A percentile compares a stretch with the other conserved stretches of the same genome.
Evolutionary conservation across 2,888 invertebrate species (phyloP).

Genomic region (Automeris io): DNA sequence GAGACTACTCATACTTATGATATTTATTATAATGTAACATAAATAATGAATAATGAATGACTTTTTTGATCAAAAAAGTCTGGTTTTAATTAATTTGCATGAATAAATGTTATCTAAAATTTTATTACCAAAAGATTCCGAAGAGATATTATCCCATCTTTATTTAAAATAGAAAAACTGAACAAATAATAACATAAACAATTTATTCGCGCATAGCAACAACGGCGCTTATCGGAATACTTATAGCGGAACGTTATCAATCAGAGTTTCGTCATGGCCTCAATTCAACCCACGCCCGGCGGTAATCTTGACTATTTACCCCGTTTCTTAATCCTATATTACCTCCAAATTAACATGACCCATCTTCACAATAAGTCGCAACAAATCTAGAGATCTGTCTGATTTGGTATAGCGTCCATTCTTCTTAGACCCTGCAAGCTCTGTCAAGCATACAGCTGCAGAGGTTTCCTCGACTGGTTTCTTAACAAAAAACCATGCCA

Average conservation of each 20-base stretch:
- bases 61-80: too few relatives aligned
- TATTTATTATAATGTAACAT: too few relatives aligned
- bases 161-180: slow-evolving; percentile 1
- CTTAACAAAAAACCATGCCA: slow-evolving; percentile 26
- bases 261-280: slow-evolving; percentile 67
- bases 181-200: slow-evolving; percentile 9
- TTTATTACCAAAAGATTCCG: too few relatives aligned
- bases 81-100: not conserved
- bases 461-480: slow-evolving; percentile 21
- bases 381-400: slow-evolving; percentile 18
- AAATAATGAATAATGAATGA: too few relatives aligned
- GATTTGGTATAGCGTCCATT: slow-evolving; percentile 21
- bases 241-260: slow-evolving; percentile 59
- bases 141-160: too few relatives aligned
- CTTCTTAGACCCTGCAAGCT: slow-evolving; percentile 16
- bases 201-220: slow-evolving; percentile 41
- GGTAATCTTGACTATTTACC: slow-evolving; percentile 64
- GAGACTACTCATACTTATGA: too few relatives aligned
- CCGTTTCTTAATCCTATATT: slow-evolving; percentile 57
- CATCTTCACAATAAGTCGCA: slow-evolving; percentile 8
- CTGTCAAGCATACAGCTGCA: slow-evolving; percentile 8
- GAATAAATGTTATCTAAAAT: too few relatives aligned
- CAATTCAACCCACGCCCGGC: slow-evolving; percentile 60
- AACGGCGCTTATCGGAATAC: slow-evolving; percentile 42
- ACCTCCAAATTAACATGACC: slow-evolving; percentile 34